Evolutionary conservation across 2,888 invertebrate genomes (phyloP).

Genomic region (Nemapogon koenigi): DNA sequence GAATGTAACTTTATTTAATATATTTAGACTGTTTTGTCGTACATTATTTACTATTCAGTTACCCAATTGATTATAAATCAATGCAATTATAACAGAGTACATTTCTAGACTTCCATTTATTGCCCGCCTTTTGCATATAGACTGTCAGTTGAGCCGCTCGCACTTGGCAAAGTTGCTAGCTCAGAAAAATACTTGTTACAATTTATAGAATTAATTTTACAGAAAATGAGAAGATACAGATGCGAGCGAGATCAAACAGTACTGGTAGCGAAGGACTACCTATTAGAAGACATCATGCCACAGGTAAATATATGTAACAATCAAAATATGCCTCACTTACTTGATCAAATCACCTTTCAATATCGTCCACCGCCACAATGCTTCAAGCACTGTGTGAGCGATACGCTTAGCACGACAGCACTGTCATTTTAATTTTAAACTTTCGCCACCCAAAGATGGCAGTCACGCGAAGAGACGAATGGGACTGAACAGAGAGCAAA

Average conservation of each 20-base stretch:
- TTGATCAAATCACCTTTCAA: neutral
- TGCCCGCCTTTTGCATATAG: no score
- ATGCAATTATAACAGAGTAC: no score
- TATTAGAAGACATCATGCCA: constrained; percentile 64
- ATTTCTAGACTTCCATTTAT: no score
- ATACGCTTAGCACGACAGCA: constrained; percentile 5
- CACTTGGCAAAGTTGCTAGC: no score
- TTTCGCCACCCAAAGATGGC: constrained; percentile 59
- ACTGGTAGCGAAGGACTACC: constrained; percentile 64
- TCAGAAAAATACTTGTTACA: neutral
- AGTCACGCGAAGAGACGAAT: constrained; percentile 65
- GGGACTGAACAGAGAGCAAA: constrained; percentile 64
- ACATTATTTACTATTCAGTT: no score
- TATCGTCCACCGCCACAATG: neutral
- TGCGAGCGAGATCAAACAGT: constrained; percentile 62
- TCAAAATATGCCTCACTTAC: no score
- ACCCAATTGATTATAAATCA: no score
- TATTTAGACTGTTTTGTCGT: no score
- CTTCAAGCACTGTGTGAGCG: constrained; percentile 2
- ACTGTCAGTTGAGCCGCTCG: no score
- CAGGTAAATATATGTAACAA: constrained; percentile 48
- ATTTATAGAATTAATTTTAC: constrained; percentile 20
- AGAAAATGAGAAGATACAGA: constrained; percentile 62
- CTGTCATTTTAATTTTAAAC: constrained; percentile 4
- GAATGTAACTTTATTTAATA: no score